phyloP scores from a whole-genome alignment of 2,113 vertebrate genomes.

The Furnarius figulus region DNA sequence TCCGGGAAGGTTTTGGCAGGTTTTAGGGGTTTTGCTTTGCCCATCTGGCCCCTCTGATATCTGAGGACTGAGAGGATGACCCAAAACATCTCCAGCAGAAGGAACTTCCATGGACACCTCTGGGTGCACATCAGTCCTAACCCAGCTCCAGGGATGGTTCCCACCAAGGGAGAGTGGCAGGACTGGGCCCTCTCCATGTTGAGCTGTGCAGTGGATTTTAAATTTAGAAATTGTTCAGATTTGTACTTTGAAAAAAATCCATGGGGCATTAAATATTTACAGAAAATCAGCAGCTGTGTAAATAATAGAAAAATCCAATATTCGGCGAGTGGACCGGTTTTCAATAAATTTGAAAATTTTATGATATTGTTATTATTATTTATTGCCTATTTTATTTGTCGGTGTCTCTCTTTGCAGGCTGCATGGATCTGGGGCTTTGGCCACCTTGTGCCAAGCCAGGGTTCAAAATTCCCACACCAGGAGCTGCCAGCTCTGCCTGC shows the following conservation, averaged over 20 bases:
- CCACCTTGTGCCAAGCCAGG: background rate
- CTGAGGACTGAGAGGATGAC: background rate
- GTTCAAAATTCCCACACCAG: background rate
- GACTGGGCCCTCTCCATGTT: fast-evolving
- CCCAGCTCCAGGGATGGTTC: fast-evolving
- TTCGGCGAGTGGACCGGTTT: constrained; percentile 6
- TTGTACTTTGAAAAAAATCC: constrained; percentile 63
- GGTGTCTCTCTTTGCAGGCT: background rate
- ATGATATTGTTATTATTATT: constrained; percentile 71
- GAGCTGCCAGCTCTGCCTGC: background rate
- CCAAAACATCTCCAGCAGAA: fast-evolving
- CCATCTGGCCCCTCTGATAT: background rate
- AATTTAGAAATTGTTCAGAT: constrained; percentile 59
- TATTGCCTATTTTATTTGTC: constrained; percentile 63
- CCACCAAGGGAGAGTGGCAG: background rate
- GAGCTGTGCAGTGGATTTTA: background rate
- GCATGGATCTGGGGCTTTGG: background rate
- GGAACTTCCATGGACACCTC: background rate
- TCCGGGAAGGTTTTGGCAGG: fast-evolving
- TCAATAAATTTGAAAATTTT: constrained; percentile 69
- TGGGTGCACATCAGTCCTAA: fast-evolving
- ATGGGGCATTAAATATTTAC: constrained; percentile 69
- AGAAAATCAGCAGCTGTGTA: constrained; percentile 62
- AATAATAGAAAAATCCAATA: constrained; percentile 64
- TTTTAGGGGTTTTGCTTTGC: background rate